Evolutionary conservation across 2,888 invertebrate species (phyloP), one percentile per base, ranked within the genome.

Genomic region (Xanthorhoe designata): DNA sequence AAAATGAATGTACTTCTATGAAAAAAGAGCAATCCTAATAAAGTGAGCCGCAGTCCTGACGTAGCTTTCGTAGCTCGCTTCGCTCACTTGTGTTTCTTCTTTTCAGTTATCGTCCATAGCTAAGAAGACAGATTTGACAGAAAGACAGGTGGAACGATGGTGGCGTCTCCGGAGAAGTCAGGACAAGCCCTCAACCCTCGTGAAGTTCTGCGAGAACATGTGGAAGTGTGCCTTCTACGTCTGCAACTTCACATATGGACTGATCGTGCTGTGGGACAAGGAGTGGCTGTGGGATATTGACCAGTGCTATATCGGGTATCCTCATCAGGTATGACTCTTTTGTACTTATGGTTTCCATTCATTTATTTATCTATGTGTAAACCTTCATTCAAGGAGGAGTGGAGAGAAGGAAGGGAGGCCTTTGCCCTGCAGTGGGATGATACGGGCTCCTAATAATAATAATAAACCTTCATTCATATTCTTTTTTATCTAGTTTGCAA

Each of bases 271-370:
- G 47, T 98, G 98, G 98, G 96, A 98, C 88, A 99, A 99, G 92
- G 95, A 96, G 63, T 99, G 98, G 98, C 94, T 99, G 76, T 98
- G 98, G 98, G 96, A 98, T 83, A 98, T 98, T 69, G 97, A 97
- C 76, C 94, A 97, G 82, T 98, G 98, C 84, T 99, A 98, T 95
- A 86, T 95, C 61, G 96, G 95, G 35, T 97, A 96, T 83, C 97
- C 97, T 13, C 95, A 96, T 90, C 97, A 97, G 94, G 96, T 96
- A 17, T 50, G 17, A 4, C 29, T 50, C 29, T 8, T 50, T 18
- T 8, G n/a, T n/a, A n/a, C n/a, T 29, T 51, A 7, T 18, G 54
- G 15, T 13, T n/a, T n/a, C n/a, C n/a, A n/a, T n/a, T n/a, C n/a
- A n/a, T n/a, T n/a, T n/a, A n/a, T n/a, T n/a, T n/a, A n/a, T n/a